phyloP scores from a whole-genome alignment of 2,797 vertebrate species.

The Xenentodon cancila region DNA sequence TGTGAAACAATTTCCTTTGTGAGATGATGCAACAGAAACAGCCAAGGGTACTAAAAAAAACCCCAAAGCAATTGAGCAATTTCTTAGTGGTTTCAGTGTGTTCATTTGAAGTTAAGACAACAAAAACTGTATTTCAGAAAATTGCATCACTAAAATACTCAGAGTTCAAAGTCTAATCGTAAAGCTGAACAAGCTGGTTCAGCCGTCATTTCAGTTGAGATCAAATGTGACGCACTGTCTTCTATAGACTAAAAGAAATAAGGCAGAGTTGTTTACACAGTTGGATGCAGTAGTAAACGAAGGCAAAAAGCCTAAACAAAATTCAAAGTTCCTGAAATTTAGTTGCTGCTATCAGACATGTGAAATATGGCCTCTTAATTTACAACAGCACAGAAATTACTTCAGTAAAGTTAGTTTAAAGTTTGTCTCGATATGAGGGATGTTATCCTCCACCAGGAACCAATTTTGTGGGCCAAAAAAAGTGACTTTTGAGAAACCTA shows the following conservation, averaged over 20 bases:
- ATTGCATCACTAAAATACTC: conserved; percentile 75
- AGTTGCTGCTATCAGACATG: conserved; percentile 5
- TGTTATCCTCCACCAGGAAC: background rate
- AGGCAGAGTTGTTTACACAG: conserved; percentile 30
- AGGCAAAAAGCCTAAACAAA: conserved; percentile 19
- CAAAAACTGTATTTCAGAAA: conserved; percentile 67
- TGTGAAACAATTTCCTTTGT: conserved; percentile 19
- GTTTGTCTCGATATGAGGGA: background rate
- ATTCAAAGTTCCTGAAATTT: conserved; percentile 29
- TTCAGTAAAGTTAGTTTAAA: background rate
- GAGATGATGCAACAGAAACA: conserved; percentile 57
- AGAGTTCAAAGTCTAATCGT: conserved; percentile 62
- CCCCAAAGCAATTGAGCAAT: conserved; percentile 5
- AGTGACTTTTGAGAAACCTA: no score
- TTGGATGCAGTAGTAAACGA: conserved; percentile 24
- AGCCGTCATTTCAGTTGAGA: conserved; percentile 63
- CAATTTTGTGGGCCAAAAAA: no score
- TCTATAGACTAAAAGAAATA: conserved; percentile 7
- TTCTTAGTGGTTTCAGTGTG: conserved; percentile 44
- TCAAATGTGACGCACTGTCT: conserved; percentile 51
- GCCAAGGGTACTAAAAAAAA: conserved; percentile 19
- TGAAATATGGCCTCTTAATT: conserved; percentile 8
- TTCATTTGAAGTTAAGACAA: conserved; percentile 62
- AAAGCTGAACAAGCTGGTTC: conserved; percentile 63
- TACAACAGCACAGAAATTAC: conserved; percentile 11